Conservation (phyloP, 2,888 invertebrate genomes). For the Mythimna loreyi region DNA sequence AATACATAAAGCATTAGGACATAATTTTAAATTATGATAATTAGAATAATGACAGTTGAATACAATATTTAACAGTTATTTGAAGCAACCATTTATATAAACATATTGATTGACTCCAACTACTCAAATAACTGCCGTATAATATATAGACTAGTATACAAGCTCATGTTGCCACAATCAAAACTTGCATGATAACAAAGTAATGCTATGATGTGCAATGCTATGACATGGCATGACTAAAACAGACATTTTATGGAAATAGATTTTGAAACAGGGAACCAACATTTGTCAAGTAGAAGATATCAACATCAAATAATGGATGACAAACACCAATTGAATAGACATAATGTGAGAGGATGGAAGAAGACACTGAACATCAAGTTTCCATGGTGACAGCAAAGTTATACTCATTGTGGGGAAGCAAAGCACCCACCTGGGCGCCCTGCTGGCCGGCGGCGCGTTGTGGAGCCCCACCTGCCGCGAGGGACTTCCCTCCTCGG, state of each 20-base stretch:
- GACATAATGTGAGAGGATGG: constrained; percentile 69
- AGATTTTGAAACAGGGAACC: constrained; percentile 62
- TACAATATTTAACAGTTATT: constrained; percentile 49
- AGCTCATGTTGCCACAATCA: constrained; percentile 65
- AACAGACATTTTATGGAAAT: constrained; percentile 54
- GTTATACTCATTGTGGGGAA: constrained; percentile 73
- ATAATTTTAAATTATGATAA: constrained; percentile 45
- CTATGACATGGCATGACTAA: constrained; percentile 62
- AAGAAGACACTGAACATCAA: constrained; percentile 82
- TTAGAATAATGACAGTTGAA: constrained; percentile 32
- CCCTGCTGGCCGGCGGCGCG: constrained; percentile 85
- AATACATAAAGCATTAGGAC: constrained; percentile 61
- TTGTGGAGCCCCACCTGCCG: constrained; percentile 87
- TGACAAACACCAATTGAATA: constrained; percentile 66
- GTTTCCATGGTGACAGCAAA: constrained; percentile 70
- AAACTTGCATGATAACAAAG: constrained; percentile 66
- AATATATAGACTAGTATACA: constrained; percentile 57
- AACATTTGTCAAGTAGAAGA: constrained; percentile 62
- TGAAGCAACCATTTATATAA: constrained; percentile 48
- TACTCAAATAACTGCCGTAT: constrained; percentile 57
- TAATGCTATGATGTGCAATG: constrained; percentile 63
- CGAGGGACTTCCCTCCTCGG: constrained; percentile 92
- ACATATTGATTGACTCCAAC: constrained; percentile 21
- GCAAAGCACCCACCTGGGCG: constrained; percentile 90
- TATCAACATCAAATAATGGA: constrained; percentile 69